These are phyloP conservation scores for Aradophagus sp. DNA, from an alignment of 1,140 invertebrate species.

Conservation along the genomic window DNA sequence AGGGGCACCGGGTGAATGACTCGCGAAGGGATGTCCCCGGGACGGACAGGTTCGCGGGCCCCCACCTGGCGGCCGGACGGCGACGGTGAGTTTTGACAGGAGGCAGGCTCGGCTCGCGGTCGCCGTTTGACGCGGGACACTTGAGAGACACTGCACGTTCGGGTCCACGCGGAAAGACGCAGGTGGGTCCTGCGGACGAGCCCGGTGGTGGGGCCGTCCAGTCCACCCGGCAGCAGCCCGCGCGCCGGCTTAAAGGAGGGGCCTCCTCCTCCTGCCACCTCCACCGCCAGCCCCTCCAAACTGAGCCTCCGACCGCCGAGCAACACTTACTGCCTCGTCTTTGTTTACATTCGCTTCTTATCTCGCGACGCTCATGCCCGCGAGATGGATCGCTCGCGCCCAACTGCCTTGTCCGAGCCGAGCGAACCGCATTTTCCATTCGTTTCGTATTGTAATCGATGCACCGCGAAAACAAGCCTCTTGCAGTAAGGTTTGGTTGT, in stretches of 20 bases:
- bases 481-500: no score
- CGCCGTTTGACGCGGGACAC: slow-evolving; percentile 54
- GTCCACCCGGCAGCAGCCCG: slow-evolving; percentile 41
- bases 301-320: slow-evolving; percentile 7
- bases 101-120: slow-evolving; percentile 41
- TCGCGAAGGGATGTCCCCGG: slow-evolving; percentile 39
- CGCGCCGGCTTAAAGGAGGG: slow-evolving; percentile 64
- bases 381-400: no score
- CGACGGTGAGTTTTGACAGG: slow-evolving; percentile 45
- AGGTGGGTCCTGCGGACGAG: slow-evolving; percentile 63
- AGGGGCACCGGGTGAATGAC: slow-evolving; percentile 49
- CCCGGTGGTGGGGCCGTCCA: slow-evolving; percentile 56
- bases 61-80: slow-evolving; percentile 13
- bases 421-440: no score
- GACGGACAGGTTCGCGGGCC: slow-evolving; percentile 7
- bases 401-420: no score
- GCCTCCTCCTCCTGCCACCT: slow-evolving; percentile 58
- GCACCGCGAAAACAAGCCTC: no score
- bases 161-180: slow-evolving; percentile 66
- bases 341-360: slow-evolving; percentile 58
- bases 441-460: no score
- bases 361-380: no score
- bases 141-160: slow-evolving; percentile 59
- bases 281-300: slow-evolving; percentile 37
- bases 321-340: slow-evolving; percentile 56